Conservation (phyloP, 2,888 invertebrate species). For the Plusia festucae region DNA sequence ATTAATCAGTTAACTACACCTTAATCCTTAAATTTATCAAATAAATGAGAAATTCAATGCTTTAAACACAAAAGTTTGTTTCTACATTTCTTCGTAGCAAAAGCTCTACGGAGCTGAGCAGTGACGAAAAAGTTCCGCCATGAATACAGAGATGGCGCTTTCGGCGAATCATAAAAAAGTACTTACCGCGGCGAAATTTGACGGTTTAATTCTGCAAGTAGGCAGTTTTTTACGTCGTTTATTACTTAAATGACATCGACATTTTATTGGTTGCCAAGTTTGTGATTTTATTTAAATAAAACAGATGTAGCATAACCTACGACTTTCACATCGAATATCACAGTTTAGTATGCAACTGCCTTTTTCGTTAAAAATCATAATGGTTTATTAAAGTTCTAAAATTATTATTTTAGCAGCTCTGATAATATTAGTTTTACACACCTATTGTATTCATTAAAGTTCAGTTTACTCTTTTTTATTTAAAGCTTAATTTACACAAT, state of each 20-base stretch:
- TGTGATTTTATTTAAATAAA: background rate
- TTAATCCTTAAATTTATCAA: conserved; percentile 12
- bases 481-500: too few species aligned
- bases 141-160: conserved; percentile 67
- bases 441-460: too few species aligned
- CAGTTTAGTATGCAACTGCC: background rate
- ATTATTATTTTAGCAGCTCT: too few species aligned
- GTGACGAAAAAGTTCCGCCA: conserved; percentile 60
- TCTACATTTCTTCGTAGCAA: conserved; percentile 11
- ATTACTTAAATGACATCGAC: conserved; percentile 13
- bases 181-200: conserved; percentile 15
- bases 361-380: too few species aligned
- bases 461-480: too few species aligned
- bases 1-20: conserved; percentile 30
- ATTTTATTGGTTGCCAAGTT: background rate
- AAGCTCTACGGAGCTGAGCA: conserved; percentile 24
- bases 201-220: conserved; percentile 24
- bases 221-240: conserved; percentile 22
- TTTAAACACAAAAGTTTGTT: conserved; percentile 17
- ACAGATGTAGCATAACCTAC: background rate
- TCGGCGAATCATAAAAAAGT: conserved; percentile 36
- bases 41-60: conserved; percentile 18
- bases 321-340: background rate
- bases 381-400: too few species aligned
- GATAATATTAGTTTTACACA: too few species aligned